Conservation (phyloP, 2,888 invertebrate species). For the Stenotaenia linearis region DNA sequence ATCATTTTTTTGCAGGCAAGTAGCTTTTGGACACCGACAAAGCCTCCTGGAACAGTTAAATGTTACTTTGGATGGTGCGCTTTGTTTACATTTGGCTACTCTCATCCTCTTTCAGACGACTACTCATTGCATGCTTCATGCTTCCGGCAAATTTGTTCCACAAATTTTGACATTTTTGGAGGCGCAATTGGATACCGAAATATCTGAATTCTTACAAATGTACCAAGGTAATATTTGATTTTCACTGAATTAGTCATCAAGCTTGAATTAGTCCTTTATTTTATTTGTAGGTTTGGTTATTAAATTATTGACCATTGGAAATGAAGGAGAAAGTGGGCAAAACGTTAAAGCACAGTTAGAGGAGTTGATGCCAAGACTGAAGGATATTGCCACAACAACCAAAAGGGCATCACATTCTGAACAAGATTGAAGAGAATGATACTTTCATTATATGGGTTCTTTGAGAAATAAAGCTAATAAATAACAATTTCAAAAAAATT, state of each 20-base stretch:
- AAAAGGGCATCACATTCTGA: constrained; percentile 34
- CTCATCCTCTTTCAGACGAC: constrained; percentile 72
- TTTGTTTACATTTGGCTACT: constrained; percentile 69
- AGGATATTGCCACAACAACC: constrained; percentile 39
- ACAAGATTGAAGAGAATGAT: not conserved
- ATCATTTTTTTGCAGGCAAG: constrained; percentile 53
- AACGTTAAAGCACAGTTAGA: constrained; percentile 51
- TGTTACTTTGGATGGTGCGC: constrained; percentile 66
- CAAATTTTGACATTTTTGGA: constrained; percentile 68
- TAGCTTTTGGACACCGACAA: constrained; percentile 73
- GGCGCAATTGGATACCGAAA: constrained; percentile 50
- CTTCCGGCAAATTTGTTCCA: constrained; percentile 88
- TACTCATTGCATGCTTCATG: constrained; percentile 78
- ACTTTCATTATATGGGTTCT: not conserved
- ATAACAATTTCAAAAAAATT: too few relatives aligned
- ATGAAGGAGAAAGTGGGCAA: constrained; percentile 50
- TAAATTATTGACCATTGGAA: constrained; percentile 52
- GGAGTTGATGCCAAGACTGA: constrained; percentile 40
- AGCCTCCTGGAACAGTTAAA: constrained; percentile 68
- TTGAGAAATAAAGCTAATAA: too few relatives aligned
- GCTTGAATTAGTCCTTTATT: not conserved
- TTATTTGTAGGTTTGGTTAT: constrained; percentile 59
- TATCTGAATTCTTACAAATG: constrained; percentile 58
- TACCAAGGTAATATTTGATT: constrained; percentile 65
- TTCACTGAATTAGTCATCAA: not conserved